phyloP scores from a whole-genome alignment of 2,797 vertebrate genomes.

The Monodelphis domestica region DNA sequence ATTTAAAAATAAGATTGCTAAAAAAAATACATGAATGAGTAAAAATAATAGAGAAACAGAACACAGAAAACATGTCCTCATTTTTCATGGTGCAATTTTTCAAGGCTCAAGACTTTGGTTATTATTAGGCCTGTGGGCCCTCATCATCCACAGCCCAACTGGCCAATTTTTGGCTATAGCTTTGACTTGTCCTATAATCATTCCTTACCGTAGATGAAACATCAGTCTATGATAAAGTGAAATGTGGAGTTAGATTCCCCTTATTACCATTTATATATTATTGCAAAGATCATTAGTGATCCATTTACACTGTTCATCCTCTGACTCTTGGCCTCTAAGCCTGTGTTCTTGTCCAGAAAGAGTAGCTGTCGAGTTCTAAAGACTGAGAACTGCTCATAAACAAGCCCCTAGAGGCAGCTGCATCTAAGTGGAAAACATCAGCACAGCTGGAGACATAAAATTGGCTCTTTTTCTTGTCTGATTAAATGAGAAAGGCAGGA shows the following conservation, averaged over 20 bases:
- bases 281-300: constrained; percentile 30
- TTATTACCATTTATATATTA: neutral
- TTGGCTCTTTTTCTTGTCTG: neutral
- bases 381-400: constrained; percentile 17
- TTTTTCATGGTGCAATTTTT: neutral
- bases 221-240: neutral
- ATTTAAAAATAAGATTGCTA: neutral
- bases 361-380: constrained; percentile 43
- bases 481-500: constrained; percentile 21
- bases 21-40: neutral
- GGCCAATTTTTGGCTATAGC: neutral
- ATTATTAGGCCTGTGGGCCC: neutral
- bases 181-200: neutral
- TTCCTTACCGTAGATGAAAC: constrained; percentile 21
- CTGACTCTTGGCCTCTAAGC: neutral
- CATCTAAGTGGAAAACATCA: constrained; percentile 26
- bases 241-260: neutral
- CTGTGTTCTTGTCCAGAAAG: neutral
- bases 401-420: neutral
- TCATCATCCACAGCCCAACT: neutral
- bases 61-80: neutral
- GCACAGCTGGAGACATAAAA: neutral
- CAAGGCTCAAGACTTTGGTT: neutral
- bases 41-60: neutral
- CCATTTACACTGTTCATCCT: neutral